These are phyloP conservation scores for Galbula dea DNA, from an alignment of 2,113 vertebrate genomes.

Conservation along the genomic window DNA sequence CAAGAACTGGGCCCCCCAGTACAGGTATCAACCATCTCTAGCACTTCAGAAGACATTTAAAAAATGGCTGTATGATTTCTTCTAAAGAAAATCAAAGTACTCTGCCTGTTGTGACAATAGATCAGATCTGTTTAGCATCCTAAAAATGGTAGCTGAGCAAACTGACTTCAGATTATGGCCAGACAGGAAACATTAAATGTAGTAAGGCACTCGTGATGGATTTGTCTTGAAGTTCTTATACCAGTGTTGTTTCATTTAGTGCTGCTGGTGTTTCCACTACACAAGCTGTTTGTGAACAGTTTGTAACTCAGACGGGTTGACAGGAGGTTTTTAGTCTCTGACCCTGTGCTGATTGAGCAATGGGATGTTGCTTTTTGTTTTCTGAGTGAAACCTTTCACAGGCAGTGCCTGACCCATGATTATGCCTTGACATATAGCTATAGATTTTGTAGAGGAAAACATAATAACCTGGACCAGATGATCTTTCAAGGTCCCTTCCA, in stretches of 20 bases:
- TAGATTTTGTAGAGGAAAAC: not conserved
- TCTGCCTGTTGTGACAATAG: not conserved
- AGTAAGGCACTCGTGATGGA: not conserved
- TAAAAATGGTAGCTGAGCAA: not conserved
- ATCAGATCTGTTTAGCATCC: not conserved
- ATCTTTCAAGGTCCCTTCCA: too few species aligned
- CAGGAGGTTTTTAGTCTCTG: not conserved
- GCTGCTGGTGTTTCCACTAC: not conserved
- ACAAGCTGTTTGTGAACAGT: not conserved
- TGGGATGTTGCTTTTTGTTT: not conserved
- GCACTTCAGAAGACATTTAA: fast-evolving
- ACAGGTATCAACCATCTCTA: conserved; percentile 72
- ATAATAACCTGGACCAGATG: not conserved
- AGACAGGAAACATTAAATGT: not conserved
- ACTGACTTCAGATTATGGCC: not conserved
- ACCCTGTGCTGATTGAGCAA: not conserved
- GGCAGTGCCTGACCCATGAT: not conserved
- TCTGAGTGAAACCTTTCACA: not conserved
- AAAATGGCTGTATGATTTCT: not conserved
- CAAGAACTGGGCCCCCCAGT: conserved; percentile 88
- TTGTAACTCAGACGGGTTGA: not conserved
- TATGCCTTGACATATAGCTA: not conserved
- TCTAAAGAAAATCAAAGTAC: not conserved
- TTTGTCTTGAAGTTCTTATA: not conserved
- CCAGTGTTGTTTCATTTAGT: not conserved